Evolutionary conservation across 2,113 vertebrate species (phyloP).

Genomic region (Nestor notabilis): DNA sequence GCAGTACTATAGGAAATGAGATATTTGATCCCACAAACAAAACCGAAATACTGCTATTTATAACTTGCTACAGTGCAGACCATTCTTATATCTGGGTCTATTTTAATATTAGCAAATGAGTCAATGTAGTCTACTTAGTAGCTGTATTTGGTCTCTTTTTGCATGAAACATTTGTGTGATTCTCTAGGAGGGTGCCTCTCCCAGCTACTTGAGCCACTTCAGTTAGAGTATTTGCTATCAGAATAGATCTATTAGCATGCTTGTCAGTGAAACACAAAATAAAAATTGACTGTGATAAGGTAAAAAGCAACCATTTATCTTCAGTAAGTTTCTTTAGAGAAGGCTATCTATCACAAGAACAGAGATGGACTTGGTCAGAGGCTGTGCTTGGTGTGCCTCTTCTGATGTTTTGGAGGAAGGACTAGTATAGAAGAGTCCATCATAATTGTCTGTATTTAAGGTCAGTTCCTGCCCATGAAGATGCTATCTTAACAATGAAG

Average conservation of each 20-base stretch:
- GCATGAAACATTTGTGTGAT: fast-evolving
- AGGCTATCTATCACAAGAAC: not conserved
- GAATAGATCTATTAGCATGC: not conserved
- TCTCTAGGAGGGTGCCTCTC: too few species aligned
- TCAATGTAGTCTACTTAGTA: not conserved
- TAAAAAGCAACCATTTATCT: not conserved
- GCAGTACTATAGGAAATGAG: not conserved
- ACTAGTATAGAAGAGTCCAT: not conserved
- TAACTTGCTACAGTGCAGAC: not conserved
- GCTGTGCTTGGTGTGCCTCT: not conserved
- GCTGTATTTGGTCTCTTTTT: not conserved
- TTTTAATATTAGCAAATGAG: not conserved
- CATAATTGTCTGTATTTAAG: not conserved
- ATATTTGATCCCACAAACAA: not conserved
- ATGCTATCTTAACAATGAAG: not conserved
- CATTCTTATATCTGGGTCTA: not conserved
- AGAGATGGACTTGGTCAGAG: not conserved
- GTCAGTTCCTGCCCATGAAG: not conserved
- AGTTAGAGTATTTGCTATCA: not conserved
- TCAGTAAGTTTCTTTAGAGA: not conserved
- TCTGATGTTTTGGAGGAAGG: not conserved
- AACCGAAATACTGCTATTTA: not conserved
- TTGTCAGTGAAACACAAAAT: not conserved
- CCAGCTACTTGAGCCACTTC: not conserved
- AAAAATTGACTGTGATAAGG: not conserved